These are phyloP conservation scores for Cordylochernes scorpioides DNA, from an alignment of 2,888 invertebrate genomes.

Conservation along the genomic window DNA sequence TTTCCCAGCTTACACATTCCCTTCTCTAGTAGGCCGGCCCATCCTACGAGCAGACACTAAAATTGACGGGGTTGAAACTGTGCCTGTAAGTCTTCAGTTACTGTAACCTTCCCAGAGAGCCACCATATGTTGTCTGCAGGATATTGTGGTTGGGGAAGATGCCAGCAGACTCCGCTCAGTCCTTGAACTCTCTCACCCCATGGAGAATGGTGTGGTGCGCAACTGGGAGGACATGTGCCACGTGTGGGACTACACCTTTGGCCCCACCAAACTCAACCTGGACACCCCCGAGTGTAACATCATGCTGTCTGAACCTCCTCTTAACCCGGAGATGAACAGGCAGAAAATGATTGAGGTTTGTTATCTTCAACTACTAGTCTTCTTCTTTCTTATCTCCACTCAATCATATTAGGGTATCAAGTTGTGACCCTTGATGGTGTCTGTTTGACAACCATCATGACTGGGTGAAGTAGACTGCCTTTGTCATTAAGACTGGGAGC, in stretches of 20 bases:
- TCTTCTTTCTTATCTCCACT: no score
- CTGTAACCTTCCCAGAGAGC: background rate
- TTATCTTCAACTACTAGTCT: no score
- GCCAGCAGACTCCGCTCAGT: conserved; percentile 83
- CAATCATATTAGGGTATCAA: no score
- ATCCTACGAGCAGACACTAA: conserved; percentile 49
- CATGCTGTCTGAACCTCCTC: conserved; percentile 85
- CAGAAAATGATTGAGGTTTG: conserved; percentile 91
- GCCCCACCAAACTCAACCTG: conserved; percentile 78
- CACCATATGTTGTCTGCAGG: conserved; percentile 37
- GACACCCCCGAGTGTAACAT: conserved; percentile 63
- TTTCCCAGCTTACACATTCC: conserved; percentile 93
- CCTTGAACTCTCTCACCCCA: conserved; percentile 91
- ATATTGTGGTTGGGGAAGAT: conserved; percentile 97
- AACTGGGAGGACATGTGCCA: conserved; percentile 99
- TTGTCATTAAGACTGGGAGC: no score
- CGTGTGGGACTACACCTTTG: conserved; percentile 97
- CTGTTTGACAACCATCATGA: no score
- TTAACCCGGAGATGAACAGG: conserved; percentile 89
- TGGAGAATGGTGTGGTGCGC: conserved; percentile 66
- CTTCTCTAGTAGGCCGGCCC: conserved; percentile 91
- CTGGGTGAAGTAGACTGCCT: no score
- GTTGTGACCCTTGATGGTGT: no score
- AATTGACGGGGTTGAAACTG: background rate
- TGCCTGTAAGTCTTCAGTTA: background rate